Evolutionary conservation across 1,140 invertebrate species (phyloP).

Genomic region (Dendrolimus kikuchii): DNA sequence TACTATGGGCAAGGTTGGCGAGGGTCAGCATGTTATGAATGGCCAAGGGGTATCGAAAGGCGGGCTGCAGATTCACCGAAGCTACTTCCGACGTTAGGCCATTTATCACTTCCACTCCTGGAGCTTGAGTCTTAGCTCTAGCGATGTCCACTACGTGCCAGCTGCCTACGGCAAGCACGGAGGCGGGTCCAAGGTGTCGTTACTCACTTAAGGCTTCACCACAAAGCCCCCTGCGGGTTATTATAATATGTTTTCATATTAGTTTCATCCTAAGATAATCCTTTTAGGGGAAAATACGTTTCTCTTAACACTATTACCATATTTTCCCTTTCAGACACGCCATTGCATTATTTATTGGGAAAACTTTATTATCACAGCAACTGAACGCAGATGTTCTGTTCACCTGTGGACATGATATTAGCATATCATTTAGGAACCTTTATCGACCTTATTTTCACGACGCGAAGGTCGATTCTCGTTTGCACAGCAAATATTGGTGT

Average conservation of each 20-base stretch:
- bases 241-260: slow-evolving; percentile 9
- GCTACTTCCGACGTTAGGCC: too few species aligned
- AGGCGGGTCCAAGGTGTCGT: too few species aligned
- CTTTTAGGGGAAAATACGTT: slow-evolving; percentile 20
- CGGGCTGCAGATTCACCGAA: too few species aligned
- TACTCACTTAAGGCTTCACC: too few species aligned
- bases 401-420: slow-evolving; percentile 34
- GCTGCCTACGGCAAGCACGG: too few species aligned
- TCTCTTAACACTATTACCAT: slow-evolving; percentile 25
- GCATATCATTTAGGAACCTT: slow-evolving; percentile 10
- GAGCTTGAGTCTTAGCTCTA: too few species aligned
- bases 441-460: slow-evolving; percentile 15
- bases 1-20: too few species aligned
- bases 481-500: slow-evolving; percentile 21
- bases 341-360: slow-evolving; percentile 57
- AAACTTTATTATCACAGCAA: slow-evolving; percentile 47
- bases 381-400: slow-evolving; percentile 34
- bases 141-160: too few species aligned
- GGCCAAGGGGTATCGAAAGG: too few species aligned
- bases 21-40: too few species aligned
- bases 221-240: too few species aligned
- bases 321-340: slow-evolving; percentile 17
- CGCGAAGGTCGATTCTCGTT: slow-evolving; percentile 17
- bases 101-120: too few species aligned
- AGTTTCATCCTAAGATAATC: slow-evolving; percentile 27